Evolutionary conservation across 2,797 vertebrate species (phyloP), one percentile per base, ranked within the genome.

Genomic region (Gadopsis bispinosus): DNA sequence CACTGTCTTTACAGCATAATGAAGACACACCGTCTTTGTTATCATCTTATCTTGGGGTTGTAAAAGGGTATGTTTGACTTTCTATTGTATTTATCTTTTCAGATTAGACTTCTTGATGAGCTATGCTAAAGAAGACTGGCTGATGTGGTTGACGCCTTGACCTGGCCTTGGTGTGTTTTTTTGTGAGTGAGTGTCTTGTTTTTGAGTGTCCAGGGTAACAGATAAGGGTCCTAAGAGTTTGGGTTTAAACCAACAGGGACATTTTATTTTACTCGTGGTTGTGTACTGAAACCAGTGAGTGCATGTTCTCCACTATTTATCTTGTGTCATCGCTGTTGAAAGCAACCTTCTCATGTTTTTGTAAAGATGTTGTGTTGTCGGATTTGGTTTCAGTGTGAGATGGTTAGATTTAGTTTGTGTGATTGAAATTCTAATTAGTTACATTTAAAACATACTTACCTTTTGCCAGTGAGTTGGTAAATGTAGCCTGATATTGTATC

Each of bases 41-140:
- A 20, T 39, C 47, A 45, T 67, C 37, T 26, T 79, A 63, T 72
- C 51, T 31, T 3, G 1, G 1, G 1, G 13, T 85, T 87, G 39
- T 75, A 20, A 50, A 81, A 85, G 19, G 4, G 11, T 60, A 59
- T 67, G 19, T 75, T 83, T 56, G 75, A 1, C 37, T n/a, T 41
- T 70, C 8, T 51, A 4, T 65, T 4, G 1, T 12, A 4, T 76
- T 66, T 63, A 80, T 70, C 71, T 37, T 19, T 45, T 75, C 58
- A 78, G 75, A 75, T 79, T 69, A 78, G 65, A 77, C 41, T 73
- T 51, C 26, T 7, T 51, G 58, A 69, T 47, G 3, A 80, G 35
- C 50, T 17, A 12, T 8, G 1, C 26, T 69, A 5, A 80, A 67
- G 31, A 68, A 45, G 45, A 13, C 47, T 22, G 29, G 20, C 31